Evolutionary conservation across 2,888 invertebrate species (phyloP).

Genomic region (Caenorhabditis panamensis): DNA sequence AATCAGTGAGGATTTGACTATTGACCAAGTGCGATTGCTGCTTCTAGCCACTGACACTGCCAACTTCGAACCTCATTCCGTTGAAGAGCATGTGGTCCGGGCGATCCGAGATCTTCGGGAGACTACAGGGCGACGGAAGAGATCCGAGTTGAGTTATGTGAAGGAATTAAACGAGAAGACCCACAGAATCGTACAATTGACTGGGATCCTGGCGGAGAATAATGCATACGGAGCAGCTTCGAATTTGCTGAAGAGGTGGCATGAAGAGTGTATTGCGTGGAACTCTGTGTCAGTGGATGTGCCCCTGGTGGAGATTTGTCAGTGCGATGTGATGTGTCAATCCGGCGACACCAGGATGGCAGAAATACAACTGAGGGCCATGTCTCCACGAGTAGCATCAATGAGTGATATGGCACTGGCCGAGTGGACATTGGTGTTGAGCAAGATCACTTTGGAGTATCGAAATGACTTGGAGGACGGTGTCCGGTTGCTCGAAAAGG

Average conservation of each 20-base stretch:
- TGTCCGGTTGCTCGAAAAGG: conserved; percentile 33
- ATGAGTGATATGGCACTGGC: conserved; percentile 42
- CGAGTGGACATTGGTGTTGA: conserved; percentile 28
- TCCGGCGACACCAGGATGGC: conserved; percentile 34
- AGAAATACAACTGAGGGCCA: conserved; percentile 22
- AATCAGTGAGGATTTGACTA: neutral
- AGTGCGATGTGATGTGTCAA: conserved; percentile 20
- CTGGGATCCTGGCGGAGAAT: conserved; percentile 16
- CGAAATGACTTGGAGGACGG: conserved; percentile 41
- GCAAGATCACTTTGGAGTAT: conserved; percentile 43
- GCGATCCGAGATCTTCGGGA: conserved; percentile 18
- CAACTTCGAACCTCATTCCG: conserved; percentile 18
- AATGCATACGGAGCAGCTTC: conserved; percentile 33
- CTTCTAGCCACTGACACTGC: conserved; percentile 2
- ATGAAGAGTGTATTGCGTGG: conserved; percentile 40
- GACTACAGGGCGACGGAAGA: neutral
- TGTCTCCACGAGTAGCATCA: neutral
- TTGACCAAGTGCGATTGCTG: conserved; percentile 31
- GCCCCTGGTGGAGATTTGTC: conserved; percentile 33
- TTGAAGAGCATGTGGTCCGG: conserved; percentile 33
- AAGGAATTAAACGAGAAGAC: conserved; percentile 19
- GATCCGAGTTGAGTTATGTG: neutral
- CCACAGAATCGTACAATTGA: conserved; percentile 15
- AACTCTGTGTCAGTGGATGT: conserved; percentile 16
- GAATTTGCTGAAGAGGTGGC: conserved; percentile 26